These are phyloP conservation scores for Ceratothoa steindachneri DNA, from an alignment of 2,888 invertebrate species.

Conservation along the genomic window DNA sequence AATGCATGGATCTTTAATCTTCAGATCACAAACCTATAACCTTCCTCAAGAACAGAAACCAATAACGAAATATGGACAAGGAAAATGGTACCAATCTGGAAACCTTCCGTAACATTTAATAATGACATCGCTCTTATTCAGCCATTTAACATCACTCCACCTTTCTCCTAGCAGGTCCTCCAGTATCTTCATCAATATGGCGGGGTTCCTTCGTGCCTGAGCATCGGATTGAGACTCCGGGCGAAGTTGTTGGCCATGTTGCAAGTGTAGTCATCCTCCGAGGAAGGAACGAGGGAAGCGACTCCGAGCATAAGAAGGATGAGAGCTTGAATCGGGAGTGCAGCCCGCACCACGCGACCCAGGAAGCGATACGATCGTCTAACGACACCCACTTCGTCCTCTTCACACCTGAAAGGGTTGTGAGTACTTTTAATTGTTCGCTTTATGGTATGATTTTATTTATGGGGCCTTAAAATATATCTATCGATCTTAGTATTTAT, in stretches of 20 bases:
- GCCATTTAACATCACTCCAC: too few relatives aligned
- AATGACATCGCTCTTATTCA: too few relatives aligned
- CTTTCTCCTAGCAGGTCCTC: too few relatives aligned
- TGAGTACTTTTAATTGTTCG: not conserved
- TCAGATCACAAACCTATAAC: too few relatives aligned
- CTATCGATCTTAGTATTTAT: too few relatives aligned
- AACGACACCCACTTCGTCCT: slow-evolving; percentile 41
- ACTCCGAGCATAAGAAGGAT: slow-evolving; percentile 88
- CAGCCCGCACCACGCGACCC: slow-evolving; percentile 82
- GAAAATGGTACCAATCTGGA: too few relatives aligned
- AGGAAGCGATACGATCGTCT: slow-evolving; percentile 60
- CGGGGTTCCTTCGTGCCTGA: slow-evolving; percentile 37
- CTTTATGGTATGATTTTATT: not conserved
- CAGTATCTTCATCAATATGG: slow-evolving; percentile 12
- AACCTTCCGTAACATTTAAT: too few relatives aligned
- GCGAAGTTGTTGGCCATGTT: slow-evolving; percentile 46
- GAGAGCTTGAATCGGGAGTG: slow-evolving; percentile 89
- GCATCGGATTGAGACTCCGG: slow-evolving; percentile 42
- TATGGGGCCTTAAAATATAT: too few relatives aligned
- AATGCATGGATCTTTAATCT: too few relatives aligned
- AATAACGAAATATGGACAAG: too few relatives aligned
- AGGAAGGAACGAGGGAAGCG: slow-evolving; percentile 76
- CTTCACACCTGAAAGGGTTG: slow-evolving; percentile 20
- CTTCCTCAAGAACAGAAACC: too few relatives aligned
- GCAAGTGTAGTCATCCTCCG: slow-evolving; percentile 46